Evolutionary conservation across 2,797 vertebrate genomes (phyloP), one percentile per base, ranked within the genome.

Genomic region (Synaphobranchus kaupii): DNA sequence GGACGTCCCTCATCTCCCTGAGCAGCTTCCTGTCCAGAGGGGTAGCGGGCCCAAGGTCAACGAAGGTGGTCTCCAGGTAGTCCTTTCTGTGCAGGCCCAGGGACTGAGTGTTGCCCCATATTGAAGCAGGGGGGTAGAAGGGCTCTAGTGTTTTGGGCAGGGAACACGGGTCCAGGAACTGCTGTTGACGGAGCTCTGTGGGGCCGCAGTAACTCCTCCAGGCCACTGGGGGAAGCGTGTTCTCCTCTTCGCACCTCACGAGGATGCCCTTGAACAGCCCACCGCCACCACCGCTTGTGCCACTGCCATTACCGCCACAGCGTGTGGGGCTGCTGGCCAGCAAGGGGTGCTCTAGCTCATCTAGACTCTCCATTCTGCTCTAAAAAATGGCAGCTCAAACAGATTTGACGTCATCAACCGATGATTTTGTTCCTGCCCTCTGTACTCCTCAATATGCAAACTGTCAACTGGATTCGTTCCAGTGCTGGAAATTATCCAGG

Each of bases 311-410:
- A 76, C 66, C 22, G 34, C 85, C 73, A 44, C 85, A 68, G 78
- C 90, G 89, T 34, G 92, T 90, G 76, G 92, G 90, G 84, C 91
- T 93, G 85, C 94, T 93, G 15, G 90, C 94, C 92, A 98, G 93
- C 48, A 98, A 95, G 76, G 97, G 97, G 91, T 97, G 96, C 86
- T 97, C 96, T 84, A 98, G 92, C 89, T 97, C 97, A 73, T 97
- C 96, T 86, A 93, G 89, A 89, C 92, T 95, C 92, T 97, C 97
- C 97, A 97, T 97, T 73, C 85, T 88, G 87, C 73, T 88, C 58
- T 89, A n/a, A 82, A 92, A 39, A 87, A 90, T 89, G 89, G 90
- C 90, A 90, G 92, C 90, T 92, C 90, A 47, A 48, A 22, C 66
- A 25, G 84, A 39, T 47, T 25, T 84, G 63, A 63, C 10, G 85